Evolutionary conservation across 2,888 invertebrate species (phyloP).

Genomic region (Caenorhabditis angaria): DNA sequence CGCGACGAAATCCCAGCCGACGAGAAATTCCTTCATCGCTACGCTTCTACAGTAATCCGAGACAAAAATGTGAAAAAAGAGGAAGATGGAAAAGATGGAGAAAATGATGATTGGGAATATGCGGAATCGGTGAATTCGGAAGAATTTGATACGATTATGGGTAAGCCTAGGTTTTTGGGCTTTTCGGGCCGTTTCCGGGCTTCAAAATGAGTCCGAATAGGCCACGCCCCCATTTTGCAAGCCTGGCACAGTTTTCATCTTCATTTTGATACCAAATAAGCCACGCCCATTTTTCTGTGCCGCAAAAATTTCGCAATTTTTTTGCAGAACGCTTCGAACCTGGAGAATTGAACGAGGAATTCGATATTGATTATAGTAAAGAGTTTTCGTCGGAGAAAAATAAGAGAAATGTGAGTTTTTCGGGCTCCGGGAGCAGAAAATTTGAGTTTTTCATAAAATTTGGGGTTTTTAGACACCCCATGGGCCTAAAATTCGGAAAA

Average conservation of each 20-base stretch:
- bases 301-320: conserved; percentile 62
- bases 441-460: too few relatives aligned
- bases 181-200: too few relatives aligned
- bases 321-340: conserved; percentile 73
- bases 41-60: conserved; percentile 52
- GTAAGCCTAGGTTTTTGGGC: conserved; percentile 47
- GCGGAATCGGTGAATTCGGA: conserved; percentile 82
- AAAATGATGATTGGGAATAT: conserved; percentile 79
- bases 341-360: conserved; percentile 73
- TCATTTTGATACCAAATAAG: not conserved
- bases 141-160: conserved; percentile 81
- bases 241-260: too few relatives aligned
- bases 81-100: conserved; percentile 63
- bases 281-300: not conserved
- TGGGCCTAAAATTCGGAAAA: too few relatives aligned
- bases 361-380: conserved; percentile 79
- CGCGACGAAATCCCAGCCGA: conserved; percentile 83
- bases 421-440: too few relatives aligned
- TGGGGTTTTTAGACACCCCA: too few relatives aligned
- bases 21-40: conserved; percentile 84
- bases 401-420: conserved; percentile 58
- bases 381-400: conserved; percentile 72
- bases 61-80: conserved; percentile 40
- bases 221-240: not conserved
- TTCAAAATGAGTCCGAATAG: not conserved